A percentile compares a stretch with the other conserved stretches of the same genome.
Evolutionary conservation across 1,140 invertebrate genomes (phyloP).

Genomic region (Rhizoglyphus robini): DNA sequence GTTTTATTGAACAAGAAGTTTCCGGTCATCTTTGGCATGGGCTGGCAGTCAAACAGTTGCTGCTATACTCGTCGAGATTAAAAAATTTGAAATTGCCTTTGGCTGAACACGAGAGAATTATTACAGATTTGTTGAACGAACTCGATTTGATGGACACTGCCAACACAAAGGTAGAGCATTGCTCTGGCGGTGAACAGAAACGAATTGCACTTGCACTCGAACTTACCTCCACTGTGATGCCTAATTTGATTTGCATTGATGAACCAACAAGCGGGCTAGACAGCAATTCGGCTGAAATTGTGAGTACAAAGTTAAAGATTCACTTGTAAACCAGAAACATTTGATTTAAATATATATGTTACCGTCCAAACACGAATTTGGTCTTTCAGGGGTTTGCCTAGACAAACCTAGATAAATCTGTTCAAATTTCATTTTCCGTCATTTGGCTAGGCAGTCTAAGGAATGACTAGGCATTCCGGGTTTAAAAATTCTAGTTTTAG

Average conservation of each 20-base stretch:
- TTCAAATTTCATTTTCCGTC: no score
- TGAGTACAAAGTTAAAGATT: no score
- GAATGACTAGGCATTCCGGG: no score
- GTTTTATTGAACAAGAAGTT: conserved; percentile 33
- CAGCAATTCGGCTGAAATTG: conserved; percentile 5
- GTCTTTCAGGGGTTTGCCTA: no score
- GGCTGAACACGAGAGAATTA: not conserved
- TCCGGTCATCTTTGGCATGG: conserved; percentile 77
- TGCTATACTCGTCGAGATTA: conserved; percentile 77
- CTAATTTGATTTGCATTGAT: conserved; percentile 14
- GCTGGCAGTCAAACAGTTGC: conserved; percentile 70
- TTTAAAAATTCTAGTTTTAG: no score
- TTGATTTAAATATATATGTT: no score
- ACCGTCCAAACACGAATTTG: no score
- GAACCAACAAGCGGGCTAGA: conserved; percentile 18
- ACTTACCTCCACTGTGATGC: conserved; percentile 6
- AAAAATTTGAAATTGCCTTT: conserved; percentile 38
- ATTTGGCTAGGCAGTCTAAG: no score
- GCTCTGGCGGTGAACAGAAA: conserved; percentile 70
- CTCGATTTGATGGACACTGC: conserved; percentile 4
- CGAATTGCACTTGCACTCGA: conserved; percentile 82
- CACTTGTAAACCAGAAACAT: no score
- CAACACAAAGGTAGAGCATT: conserved; percentile 13
- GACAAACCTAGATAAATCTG: no score
- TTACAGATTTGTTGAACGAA: not conserved